Base-by-base conservation (phyloP, 2,797 vertebrate genomes). In the Oreochromis mossambicus region DNA sequence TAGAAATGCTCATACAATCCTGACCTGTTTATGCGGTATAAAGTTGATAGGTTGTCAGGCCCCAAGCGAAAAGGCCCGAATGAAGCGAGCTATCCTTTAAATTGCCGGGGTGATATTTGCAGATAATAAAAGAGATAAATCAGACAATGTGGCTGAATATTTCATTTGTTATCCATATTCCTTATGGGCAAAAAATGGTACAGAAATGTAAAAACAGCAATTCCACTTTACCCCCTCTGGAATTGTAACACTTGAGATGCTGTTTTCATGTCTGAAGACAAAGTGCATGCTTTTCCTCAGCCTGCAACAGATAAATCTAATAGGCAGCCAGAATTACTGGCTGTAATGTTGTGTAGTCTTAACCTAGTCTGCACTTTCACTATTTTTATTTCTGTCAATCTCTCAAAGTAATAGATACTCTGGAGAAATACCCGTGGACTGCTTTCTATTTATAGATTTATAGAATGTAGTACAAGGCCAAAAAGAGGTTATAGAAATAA, bases 81-180 rank as follows among this genome's bases (percentile, higher is more conserved):
- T 94, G 96, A 95, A 94, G 94, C 91, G 78, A 94, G 95, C 96
- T 95, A 96, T 96, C 94, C 95, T 96, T 97, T 97, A 97, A 96
- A 97, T 95, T 96, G 96, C 95, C 70, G 94, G 95, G 96, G 93
- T 96, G 95, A 96, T 96, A 95, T 96, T 97, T 96, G 95, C 81
- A 95, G 96, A 96, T 95, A 96, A 97, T 97, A 97, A 96, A 96
- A 97, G 95, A 97, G 96, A 97, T 97, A 97, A 97, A 98, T 98
- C 97, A 97, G 96, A 97, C 97, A 96, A 97, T 95, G 95, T 95
- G 96, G 93, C 96, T 96, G 96, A 97, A 95, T 98, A 97, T 97
- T 98, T 97, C 97, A 97, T 97, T 98, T 97, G 96, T 97, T 98
- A 97, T 96, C 97, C 94, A 96, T 96, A 97, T 97, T 98, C 97